Conservation (phyloP, 2,113 vertebrate species). For the Nycticryphes semicollaris region DNA sequence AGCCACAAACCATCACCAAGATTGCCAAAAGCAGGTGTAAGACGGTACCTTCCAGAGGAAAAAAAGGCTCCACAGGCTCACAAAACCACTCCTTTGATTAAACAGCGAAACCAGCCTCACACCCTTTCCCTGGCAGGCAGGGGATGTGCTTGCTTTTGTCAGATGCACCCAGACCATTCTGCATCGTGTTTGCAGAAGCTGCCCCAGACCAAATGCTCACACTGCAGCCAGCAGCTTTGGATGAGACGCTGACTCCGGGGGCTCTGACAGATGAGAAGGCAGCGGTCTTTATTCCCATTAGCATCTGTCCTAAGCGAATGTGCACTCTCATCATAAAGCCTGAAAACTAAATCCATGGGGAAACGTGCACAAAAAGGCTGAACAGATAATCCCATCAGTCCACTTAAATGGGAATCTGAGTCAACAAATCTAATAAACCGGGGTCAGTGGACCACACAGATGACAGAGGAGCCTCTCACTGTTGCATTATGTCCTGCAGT, state of each 20-base stretch:
- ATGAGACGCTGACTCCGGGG: neutral
- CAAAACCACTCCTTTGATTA: neutral
- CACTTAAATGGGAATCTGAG: neutral
- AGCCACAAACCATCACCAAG: neutral
- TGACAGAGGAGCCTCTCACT: conserved; percentile 4
- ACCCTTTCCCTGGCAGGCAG: neutral
- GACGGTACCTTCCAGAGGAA: neutral
- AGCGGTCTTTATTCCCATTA: neutral
- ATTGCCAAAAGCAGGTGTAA: neutral
- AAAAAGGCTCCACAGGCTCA: neutral
- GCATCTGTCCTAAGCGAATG: neutral
- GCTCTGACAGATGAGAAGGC: neutral
- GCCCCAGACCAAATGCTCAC: neutral
- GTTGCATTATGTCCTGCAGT: neutral
- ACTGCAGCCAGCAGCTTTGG: neutral
- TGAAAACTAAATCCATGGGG: conserved; percentile 12
- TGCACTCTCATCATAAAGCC: neutral
- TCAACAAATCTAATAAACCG: conserved; percentile 27
- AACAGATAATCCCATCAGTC: conserved; percentile 24
- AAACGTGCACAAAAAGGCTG: neutral
- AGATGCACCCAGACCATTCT: neutral
- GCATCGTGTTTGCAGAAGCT: neutral
- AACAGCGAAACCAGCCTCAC: neutral
- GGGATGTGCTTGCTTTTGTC: neutral
- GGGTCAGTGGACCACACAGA: neutral